Conservation (phyloP, 2,888 invertebrate genomes). For the Hirtodrosophila histrioides region DNA sequence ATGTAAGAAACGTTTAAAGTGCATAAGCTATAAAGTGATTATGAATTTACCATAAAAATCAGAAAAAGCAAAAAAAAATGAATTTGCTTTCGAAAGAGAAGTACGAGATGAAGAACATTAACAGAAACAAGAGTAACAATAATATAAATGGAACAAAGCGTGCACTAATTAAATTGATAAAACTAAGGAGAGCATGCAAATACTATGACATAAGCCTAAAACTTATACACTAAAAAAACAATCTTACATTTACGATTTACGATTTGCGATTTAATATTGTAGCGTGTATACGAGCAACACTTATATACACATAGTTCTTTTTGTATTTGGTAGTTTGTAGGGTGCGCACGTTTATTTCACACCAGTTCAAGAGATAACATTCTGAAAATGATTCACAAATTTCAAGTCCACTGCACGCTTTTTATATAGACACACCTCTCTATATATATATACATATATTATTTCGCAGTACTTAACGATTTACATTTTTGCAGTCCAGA, state of each 20-base stretch:
- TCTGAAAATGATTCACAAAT: slow-evolving; percentile 25
- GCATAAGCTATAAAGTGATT: slow-evolving; percentile 76
- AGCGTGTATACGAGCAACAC: slow-evolving; percentile 40
- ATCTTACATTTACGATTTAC: slow-evolving; percentile 38
- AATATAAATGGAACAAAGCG: slow-evolving; percentile 31
- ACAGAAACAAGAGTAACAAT: slow-evolving; percentile 28
- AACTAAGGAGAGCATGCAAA: slow-evolving; percentile 30
- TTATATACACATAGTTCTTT: slow-evolving; percentile 56
- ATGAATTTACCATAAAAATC: slow-evolving; percentile 55
- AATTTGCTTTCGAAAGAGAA: slow-evolving; percentile 46
- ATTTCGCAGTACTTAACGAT: slow-evolving; percentile 62
- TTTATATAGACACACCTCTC: slow-evolving; percentile 1
- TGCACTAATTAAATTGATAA: slow-evolving; percentile 51
- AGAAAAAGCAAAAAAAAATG: slow-evolving; percentile 21
- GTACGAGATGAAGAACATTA: slow-evolving; percentile 12
- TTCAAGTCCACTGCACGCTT: slow-evolving; percentile 25
- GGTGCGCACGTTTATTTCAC: slow-evolving; percentile 59
- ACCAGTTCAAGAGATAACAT: slow-evolving; percentile 41
- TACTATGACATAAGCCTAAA: slow-evolving; percentile 25
- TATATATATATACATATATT: slow-evolving; percentile 24
- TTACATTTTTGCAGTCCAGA: slow-evolving; percentile 29
- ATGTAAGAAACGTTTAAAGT: slow-evolving; percentile 63
- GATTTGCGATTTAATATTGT: slow-evolving; percentile 38
- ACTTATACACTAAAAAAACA: slow-evolving; percentile 27
- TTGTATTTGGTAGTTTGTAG: slow-evolving; percentile 68